These are phyloP conservation scores for Napeogenes sylphis DNA, from an alignment of 2,888 invertebrate genomes.

Conservation along the genomic window DNA sequence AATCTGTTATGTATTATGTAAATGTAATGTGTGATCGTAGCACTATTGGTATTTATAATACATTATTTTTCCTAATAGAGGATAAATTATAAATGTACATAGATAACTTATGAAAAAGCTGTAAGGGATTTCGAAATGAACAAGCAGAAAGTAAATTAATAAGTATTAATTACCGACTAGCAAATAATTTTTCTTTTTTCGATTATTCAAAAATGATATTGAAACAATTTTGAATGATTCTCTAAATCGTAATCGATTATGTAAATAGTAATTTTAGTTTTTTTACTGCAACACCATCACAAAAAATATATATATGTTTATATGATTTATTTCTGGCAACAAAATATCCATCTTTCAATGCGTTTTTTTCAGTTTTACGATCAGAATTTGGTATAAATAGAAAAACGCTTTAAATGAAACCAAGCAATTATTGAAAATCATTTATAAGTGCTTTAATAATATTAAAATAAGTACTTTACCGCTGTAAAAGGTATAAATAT, in stretches of 20 bases:
- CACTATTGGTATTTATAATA: no score
- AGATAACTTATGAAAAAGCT: neutral
- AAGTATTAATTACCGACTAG: no score
- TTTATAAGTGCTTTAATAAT: slow-evolving; percentile 12
- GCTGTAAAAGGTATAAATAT: slow-evolving; percentile 20
- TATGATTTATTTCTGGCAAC: slow-evolving; percentile 24
- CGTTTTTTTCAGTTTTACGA: slow-evolving; percentile 47
- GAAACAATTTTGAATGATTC: no score
- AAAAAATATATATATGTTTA: slow-evolving; percentile 6
- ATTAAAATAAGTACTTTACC: slow-evolving; percentile 19
- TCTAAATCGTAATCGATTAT: no score
- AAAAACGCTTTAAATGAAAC: slow-evolving; percentile 26
- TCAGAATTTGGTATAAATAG: slow-evolving; percentile 40
- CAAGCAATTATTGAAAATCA: slow-evolving; percentile 18
- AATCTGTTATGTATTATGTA: no score
- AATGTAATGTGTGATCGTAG: no score
- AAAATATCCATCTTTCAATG: slow-evolving; percentile 49
- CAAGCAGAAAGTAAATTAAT: neutral
- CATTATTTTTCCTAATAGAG: no score
- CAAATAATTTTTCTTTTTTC: no score
- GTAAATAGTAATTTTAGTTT: no score
- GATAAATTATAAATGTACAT: no score
- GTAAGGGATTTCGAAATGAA: neutral
- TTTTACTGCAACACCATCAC: neutral
- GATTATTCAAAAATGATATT: no score